These are phyloP conservation scores for Patella ulyssiponensis DNA, from an alignment of 2,888 invertebrate genomes.

Conservation along the genomic window DNA sequence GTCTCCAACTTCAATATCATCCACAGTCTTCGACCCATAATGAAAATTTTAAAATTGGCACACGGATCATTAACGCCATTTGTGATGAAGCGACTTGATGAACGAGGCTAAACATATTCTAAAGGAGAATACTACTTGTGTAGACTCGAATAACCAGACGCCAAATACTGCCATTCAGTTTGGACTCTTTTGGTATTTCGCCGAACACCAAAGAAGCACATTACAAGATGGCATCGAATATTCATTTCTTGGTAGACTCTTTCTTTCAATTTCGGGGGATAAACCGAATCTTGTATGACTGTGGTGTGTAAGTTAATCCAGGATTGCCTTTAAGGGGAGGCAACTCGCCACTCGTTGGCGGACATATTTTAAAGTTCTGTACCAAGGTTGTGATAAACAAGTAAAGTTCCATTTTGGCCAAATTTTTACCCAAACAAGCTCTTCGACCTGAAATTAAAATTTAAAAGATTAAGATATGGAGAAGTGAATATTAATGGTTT, in stretches of 20 bases:
- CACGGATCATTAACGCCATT: no score
- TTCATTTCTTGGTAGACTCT: background rate
- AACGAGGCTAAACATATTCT: no score
- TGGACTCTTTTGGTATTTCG: no score
- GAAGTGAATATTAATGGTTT: no score
- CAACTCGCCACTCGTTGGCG: slow-evolving; percentile 23
- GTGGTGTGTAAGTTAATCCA: slow-evolving; percentile 41
- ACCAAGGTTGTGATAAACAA: slow-evolving; percentile 39
- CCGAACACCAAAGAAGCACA: background rate
- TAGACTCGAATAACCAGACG: no score
- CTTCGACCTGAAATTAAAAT: slow-evolving; percentile 33
- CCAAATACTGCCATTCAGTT: no score
- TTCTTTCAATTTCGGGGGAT: slow-evolving; percentile 12
- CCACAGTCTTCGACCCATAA: no score
- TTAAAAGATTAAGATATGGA: no score
- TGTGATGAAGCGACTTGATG: no score
- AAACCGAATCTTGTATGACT: slow-evolving; percentile 33
- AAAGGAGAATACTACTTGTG: no score
- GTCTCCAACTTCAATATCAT: no score
- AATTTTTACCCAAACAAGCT: slow-evolving; percentile 38
- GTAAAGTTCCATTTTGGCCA: slow-evolving; percentile 49
- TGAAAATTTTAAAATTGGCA: no score
- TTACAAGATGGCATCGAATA: background rate
- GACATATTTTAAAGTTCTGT: slow-evolving; percentile 38
- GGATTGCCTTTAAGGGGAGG: slow-evolving; percentile 36